Evolutionary conservation across 2,797 vertebrate genomes (phyloP), one percentile per base, ranked within the genome.

Genomic region (Loris lydekkerianus): DNA sequence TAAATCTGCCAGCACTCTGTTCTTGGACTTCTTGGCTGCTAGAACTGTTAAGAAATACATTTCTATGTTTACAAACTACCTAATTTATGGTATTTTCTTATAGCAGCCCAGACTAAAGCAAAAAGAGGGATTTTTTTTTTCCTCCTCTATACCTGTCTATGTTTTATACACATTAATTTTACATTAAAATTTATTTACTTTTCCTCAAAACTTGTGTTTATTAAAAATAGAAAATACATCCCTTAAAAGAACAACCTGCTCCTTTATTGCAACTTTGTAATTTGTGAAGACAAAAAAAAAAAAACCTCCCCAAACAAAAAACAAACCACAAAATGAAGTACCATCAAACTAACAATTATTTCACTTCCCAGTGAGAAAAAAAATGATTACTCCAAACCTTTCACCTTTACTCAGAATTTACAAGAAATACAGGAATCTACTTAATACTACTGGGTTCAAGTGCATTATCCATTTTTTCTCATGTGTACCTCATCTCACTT

Each of bases 331-430:
- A 67, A 85, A 15, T n/a, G 7, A 43, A 23, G 14, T 10, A 31
- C 21, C 7, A 76, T 40, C 17, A 92, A 91, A 63, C 5, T 69
- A 91, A 89, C 20, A 70, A 73, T 84, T 65, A 69, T 46, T 56
- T 90, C 29, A 67, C 27, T 88, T 86, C 67, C 80, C 25, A 77
- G 34, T 60, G 46, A 89, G 40, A 76, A 86, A 80, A 34, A 93
- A 95, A 92, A 73, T 73, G n/a, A 86, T 61, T 13, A 46, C 4
- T 15, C 27, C 43, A 94, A 86, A 69, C 10, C 27, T 78, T 94
- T 81, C 23, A 69, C 8, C 27, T 78, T 94, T 81, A 1, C 7
- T 96, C 37, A 67, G 15, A 95, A 93, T 78, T 77, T 46, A 93
- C 1, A 46, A 25, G 18, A 72, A 80, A 94, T n/a, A 82, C 3